Evolutionary conservation across 2,113 vertebrate genomes (phyloP), one percentile per base, ranked within the genome.

Genomic region (Loxodonta africana): DNA sequence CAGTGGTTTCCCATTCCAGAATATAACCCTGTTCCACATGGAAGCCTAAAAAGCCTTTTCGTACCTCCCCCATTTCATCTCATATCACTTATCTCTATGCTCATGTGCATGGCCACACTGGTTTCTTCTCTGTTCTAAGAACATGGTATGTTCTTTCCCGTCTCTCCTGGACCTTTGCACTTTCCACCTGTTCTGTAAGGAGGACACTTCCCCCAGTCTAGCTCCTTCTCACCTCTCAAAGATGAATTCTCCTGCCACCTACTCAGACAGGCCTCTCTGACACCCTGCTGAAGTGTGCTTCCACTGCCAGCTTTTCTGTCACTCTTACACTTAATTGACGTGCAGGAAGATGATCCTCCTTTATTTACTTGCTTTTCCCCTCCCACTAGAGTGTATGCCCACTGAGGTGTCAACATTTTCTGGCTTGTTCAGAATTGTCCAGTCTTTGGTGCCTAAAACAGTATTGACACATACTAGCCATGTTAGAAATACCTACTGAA

Each of bases 41-140:
- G 1, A n/a, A 33, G 53, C 69, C 67, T 83, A 12, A 46, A 9
- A 84, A 11, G 46, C 18, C 37, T 69, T 85, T 71, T 60, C 5
- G 1, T 63, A 0, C 21, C 53, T 28, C 4, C 3, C 26, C 12
- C 0, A 5, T 25, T 63, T 77, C 26, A 62, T 83, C 63, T 83
- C 15, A 1, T 21, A 8, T 10, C 51, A 37, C 78, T 57, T 7
- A 81, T 85, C 33, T 63, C 73, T 65, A 1, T 6, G 2, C 1
- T 37, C 20, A 5, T 41, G 3, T 17, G 23, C n/a, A 11, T 26
- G 57, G 26, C 44, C n/a, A 8, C 11, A 0, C 7, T n/a, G 26
- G 6, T 33, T 89, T 87, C 63, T 48, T 90, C 7, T 67, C 25
- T 77, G 2, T 91, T 76, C 26, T 30, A 74, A 8, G 14, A 62